Base-by-base conservation (phyloP, 2,888 invertebrate genomes). In the Cephus rjabovi region DNA sequence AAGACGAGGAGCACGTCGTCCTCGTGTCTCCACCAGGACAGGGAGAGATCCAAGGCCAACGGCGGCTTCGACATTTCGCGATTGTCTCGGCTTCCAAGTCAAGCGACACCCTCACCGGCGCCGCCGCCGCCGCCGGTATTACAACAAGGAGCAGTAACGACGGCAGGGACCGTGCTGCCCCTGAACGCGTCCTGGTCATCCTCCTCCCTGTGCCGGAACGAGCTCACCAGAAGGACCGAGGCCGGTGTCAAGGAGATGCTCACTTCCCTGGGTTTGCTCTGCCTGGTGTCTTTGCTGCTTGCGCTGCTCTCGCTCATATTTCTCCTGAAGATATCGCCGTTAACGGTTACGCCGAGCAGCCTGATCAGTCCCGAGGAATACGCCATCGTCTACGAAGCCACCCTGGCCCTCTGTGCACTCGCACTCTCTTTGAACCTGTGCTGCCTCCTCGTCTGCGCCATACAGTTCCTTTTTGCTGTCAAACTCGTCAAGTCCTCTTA, bases 391-490 rank as follows among this genome's bases (percentile, higher is more conserved):
- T 96, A 97, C 92, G 98, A 98, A 93, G 98, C 98, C 89, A 97
- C 97, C 76, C 93, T 98, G 90, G 97, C 97, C 40, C 93, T 98
- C 89, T 96, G 97, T 90, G 97, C 97, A 80, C 94, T 98, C 89
- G 97, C 98, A 82, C 93, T 98, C 76, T 97, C 97, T 40, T 93
- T 98, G 84, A 97, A 98, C 93, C 94, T 98, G 81, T 97, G 97
- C 93, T 98, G 98, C 91, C 94, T 98, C 81, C 94, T 98, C 86
- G 97, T 98, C 88, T 98, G 98, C 94, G 96, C 97, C 87, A 97
- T 98, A 90, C 98, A 98, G 93, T 98, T 97, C 93, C 94, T 98
- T 90, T 98, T 98, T 91, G 97, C 98, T 75, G 97, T 98, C 85
- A 98, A 98, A 93, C 94, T 98, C 92, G 95, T 97, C 89, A 96